Percentiles rank a stretch among this genome's conserved stretches.
Conservation (phyloP, 2,888 invertebrate genomes). For the Platynereis dumerilii region DNA sequence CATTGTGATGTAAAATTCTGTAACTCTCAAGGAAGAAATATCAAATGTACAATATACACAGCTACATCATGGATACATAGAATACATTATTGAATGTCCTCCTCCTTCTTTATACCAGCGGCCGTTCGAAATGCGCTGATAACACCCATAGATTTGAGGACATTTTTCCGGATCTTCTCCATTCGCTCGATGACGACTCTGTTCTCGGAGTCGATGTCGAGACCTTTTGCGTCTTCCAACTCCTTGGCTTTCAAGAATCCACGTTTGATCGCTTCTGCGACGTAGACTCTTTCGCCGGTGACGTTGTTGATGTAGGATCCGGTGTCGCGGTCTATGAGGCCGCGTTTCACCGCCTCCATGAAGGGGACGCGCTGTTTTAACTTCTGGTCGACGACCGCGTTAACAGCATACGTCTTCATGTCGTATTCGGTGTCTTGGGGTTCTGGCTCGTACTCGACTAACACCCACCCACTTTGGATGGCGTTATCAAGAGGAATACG, state of each 20-base stretch:
- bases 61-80: too few species aligned
- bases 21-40: too few species aligned
- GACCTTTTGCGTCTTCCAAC: slow-evolving; percentile 47
- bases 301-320: slow-evolving; percentile 40
- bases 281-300: slow-evolving; percentile 35
- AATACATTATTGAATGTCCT: too few species aligned
- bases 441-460: slow-evolving; percentile 31
- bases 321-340: slow-evolving; percentile 39
- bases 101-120: neutral
- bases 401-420: slow-evolving; percentile 38
- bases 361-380: slow-evolving; percentile 32
- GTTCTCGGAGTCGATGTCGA: slow-evolving; percentile 57
- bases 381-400: slow-evolving; percentile 40
- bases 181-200: slow-evolving; percentile 53
- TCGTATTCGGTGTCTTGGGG: slow-evolving; percentile 26
- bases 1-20: too few species aligned
- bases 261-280: slow-evolving; percentile 38
- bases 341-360: slow-evolving; percentile 38
- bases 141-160: slow-evolving; percentile 26
- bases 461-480: slow-evolving; percentile 37
- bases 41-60: too few species aligned
- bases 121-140: slow-evolving; percentile 27
- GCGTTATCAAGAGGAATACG: slow-evolving; percentile 32
- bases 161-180: slow-evolving; percentile 46
- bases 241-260: slow-evolving; percentile 41